A percentile compares a stretch with the other conserved stretches of the same genome.
These are phyloP conservation scores for Chunga burmeisteri DNA, from an alignment of 2,113 vertebrate species.

Conservation along the genomic window DNA sequence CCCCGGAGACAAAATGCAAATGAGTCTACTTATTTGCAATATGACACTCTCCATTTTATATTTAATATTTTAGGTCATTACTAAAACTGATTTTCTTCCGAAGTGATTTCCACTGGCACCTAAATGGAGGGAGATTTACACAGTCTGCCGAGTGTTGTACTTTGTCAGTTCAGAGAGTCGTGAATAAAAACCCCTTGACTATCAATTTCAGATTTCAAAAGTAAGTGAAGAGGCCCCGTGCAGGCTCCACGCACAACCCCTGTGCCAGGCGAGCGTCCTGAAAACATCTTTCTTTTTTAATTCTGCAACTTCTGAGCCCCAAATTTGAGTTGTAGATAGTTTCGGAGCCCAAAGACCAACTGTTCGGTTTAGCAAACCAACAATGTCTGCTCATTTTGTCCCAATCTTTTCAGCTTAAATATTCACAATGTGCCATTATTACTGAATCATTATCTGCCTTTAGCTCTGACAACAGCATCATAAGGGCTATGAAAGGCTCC, in stretches of 20 bases:
- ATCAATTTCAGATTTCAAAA: conserved; percentile 54
- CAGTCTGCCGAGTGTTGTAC: conserved; percentile 22
- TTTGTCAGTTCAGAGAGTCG: conserved; percentile 35
- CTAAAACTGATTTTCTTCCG: conserved; percentile 62
- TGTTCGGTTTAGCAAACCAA: conserved; percentile 79
- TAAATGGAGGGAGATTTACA: conserved; percentile 58
- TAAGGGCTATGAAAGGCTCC: conserved; percentile 86
- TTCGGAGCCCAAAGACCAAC: conserved; percentile 78
- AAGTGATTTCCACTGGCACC: conserved; percentile 57
- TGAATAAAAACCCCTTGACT: background rate
- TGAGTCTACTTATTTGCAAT: conserved; percentile 63
- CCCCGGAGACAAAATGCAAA: conserved; percentile 68
- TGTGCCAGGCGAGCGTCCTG: conserved; percentile 29
- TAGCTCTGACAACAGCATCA: conserved; percentile 89
- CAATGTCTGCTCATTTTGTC: conserved; percentile 83
- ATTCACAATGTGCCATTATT: conserved; percentile 93
- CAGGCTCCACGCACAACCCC: conserved; percentile 8
- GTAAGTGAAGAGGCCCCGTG: conserved; percentile 26
- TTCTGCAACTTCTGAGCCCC: conserved; percentile 66
- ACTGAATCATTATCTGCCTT: conserved; percentile 92
- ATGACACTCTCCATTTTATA: conserved; percentile 63
- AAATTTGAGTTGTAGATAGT: conserved; percentile 71
- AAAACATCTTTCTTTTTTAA: conserved; percentile 54
- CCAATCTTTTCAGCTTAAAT: conserved; percentile 86
- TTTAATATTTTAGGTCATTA: conserved; percentile 65